Percentiles rank a stretch among this genome's conserved stretches.
Evolutionary conservation across 2,113 vertebrate species (phyloP).

Genomic region (Pollimyrus isidori): DNA sequence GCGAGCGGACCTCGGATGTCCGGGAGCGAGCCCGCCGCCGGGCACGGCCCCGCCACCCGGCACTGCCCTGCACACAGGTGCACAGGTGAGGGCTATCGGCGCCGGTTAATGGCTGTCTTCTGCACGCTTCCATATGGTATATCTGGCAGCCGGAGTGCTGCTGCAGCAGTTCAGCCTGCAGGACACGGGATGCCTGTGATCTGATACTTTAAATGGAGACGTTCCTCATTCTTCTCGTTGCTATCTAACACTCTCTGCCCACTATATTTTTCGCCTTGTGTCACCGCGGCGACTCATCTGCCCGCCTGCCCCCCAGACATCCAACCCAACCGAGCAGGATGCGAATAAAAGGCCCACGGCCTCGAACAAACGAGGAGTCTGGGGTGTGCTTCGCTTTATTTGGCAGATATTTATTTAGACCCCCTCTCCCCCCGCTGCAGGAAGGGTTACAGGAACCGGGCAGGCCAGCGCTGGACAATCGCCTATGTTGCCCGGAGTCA

Average conservation of each 20-base stretch:
- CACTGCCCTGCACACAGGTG: not conserved
- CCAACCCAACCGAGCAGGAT: not conserved
- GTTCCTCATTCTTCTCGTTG: conserved; percentile 3
- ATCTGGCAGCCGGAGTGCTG: not conserved
- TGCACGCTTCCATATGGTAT: conserved; percentile 11
- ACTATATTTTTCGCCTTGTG: not conserved
- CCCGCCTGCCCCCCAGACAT: not conserved
- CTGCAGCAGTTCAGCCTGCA: not conserved
- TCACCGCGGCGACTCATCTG: not conserved
- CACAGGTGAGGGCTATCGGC: not conserved
- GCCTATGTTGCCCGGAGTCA: not conserved
- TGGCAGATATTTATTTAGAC: not conserved
- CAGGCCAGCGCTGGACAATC: not conserved
- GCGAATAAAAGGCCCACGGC: not conserved
- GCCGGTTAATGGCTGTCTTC: conserved; percentile 6
- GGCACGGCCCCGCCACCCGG: not conserved
- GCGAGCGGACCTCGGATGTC: not conserved
- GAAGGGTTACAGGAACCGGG: not conserved
- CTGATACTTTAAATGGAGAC: conserved; percentile 15
- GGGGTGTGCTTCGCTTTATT: not conserved
- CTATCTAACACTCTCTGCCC: not conserved
- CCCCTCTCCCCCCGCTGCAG: not conserved
- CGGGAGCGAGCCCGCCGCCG: not conserved
- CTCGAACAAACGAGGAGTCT: not conserved
- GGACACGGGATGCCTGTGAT: conserved; percentile 1